A percentile compares a stretch with the other conserved stretches of the same genome.
Evolutionary conservation across 2,113 vertebrate genomes (phyloP).

Genomic region (Etheostoma spectabile): DNA sequence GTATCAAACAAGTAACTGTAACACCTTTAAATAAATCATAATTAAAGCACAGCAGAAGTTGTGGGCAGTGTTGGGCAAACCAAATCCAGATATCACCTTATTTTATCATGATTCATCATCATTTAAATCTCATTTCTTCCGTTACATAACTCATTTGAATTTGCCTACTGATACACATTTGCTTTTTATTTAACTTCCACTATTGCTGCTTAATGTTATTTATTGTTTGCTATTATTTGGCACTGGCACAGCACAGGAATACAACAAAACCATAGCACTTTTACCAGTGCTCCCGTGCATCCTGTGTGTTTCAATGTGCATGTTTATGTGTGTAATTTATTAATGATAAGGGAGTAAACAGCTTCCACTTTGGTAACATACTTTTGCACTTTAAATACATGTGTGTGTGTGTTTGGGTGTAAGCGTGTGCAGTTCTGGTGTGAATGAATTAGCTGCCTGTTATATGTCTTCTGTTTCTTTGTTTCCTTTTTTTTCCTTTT

Average conservation of each 20-base stretch:
- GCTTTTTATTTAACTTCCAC: neutral
- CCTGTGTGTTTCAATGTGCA: constrained; percentile 24
- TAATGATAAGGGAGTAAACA: constrained; percentile 90
- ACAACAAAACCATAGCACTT: neutral
- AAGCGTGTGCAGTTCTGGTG: constrained; percentile 13
- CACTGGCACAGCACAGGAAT: neutral
- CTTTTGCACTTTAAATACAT: constrained; percentile 91
- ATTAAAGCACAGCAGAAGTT: neutral
- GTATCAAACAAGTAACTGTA: neutral
- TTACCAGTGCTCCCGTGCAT: neutral
- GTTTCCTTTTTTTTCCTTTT: neutral
- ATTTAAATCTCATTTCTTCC: neutral
- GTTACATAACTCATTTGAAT: neutral
- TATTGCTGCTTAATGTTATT: neutral
- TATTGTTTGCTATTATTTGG: neutral
- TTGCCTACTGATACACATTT: neutral
- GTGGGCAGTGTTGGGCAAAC: neutral
- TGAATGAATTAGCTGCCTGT: constrained; percentile 40
- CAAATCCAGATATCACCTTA: neutral
- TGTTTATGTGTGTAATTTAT: constrained; percentile 84
- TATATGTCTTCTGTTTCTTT: neutral
- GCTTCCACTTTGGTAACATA: constrained; percentile 91
- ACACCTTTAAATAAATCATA: neutral
- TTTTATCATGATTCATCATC: neutral
- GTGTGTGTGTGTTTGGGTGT: neutral